Percentiles rank a stretch among this genome's conserved stretches.
These are phyloP conservation scores for Neelides folsomi DNA, from an alignment of 2,888 invertebrate genomes.

Conservation along the genomic window DNA sequence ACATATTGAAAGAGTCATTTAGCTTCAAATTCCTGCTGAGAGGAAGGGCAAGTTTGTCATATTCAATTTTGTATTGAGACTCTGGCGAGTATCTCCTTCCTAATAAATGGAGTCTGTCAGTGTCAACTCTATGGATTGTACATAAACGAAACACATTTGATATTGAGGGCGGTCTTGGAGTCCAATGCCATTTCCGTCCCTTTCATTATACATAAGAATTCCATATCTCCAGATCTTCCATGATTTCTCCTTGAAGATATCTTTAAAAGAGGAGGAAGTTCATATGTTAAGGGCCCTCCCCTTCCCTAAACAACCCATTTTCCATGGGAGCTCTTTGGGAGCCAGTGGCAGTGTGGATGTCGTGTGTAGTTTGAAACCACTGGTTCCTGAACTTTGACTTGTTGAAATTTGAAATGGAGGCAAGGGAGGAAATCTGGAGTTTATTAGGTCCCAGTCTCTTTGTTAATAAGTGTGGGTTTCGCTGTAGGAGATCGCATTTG, in stretches of 20 bases:
- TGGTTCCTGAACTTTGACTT: slow-evolving; percentile 10
- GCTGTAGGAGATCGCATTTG: no score
- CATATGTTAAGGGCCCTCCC: no score
- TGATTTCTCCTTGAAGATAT: no score
- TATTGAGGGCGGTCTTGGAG: no score
- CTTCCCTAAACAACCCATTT: no score
- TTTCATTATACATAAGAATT: no score
- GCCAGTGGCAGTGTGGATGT: background rate
- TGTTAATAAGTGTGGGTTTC: no score
- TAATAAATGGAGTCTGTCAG: slow-evolving; percentile 5
- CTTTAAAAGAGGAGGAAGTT: no score
- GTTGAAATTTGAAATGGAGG: slow-evolving; percentile 10
- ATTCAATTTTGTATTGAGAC: background rate
- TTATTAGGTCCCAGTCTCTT: slow-evolving; percentile 4
- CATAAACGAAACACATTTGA: no score
- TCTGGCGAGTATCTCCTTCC: background rate
- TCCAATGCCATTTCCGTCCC: no score
- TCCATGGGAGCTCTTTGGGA: background rate
- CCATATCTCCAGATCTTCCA: no score
- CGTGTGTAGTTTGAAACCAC: background rate
- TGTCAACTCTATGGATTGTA: background rate
- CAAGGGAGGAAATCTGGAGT: slow-evolving; percentile 8
- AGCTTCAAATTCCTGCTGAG: slow-evolving; percentile 6
- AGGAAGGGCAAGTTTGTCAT: slow-evolving; percentile 7
- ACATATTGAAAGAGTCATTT: slow-evolving; percentile 11